Evolutionary conservation across 1,140 invertebrate genomes (phyloP).

Genomic region (Solen grandis): DNA sequence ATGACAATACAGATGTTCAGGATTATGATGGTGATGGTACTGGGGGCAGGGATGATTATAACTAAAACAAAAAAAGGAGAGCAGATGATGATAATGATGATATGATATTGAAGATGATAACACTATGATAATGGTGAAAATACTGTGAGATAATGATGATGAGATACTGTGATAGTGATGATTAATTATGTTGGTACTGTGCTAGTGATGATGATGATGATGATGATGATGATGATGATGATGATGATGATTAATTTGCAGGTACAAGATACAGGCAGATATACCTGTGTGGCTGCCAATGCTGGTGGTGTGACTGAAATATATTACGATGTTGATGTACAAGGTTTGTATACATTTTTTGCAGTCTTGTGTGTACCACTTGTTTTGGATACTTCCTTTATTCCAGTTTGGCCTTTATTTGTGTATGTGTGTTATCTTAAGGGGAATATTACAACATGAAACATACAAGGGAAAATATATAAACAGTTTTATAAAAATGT

Average conservation of each 20-base stretch:
- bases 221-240: conserved; percentile 71
- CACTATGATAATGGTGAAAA: conserved; percentile 75
- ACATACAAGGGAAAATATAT: no score
- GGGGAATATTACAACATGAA: no score
- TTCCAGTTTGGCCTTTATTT: no score
- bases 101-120: no score
- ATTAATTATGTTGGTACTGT: conserved; percentile 36
- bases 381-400: no score
- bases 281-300: conserved; percentile 82
- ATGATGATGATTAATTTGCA: conserved; percentile 72
- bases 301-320: conserved; percentile 78
- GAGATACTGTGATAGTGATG: conserved; percentile 56
- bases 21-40: conserved; percentile 71
- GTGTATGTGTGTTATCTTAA: no score
- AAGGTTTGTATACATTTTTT: no score
- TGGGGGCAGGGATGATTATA: no score
- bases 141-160: not conserved
- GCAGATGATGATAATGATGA: no score
- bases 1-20: not conserved
- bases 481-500: no score
- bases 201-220: conserved; percentile 74
- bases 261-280: conserved; percentile 79
- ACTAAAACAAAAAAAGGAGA: no score
- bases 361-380: no score
- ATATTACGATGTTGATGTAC: conserved; percentile 78